These are phyloP conservation scores for Labroides dimidiatus DNA, from an alignment of 2,797 vertebrate species.

Conservation along the genomic window DNA sequence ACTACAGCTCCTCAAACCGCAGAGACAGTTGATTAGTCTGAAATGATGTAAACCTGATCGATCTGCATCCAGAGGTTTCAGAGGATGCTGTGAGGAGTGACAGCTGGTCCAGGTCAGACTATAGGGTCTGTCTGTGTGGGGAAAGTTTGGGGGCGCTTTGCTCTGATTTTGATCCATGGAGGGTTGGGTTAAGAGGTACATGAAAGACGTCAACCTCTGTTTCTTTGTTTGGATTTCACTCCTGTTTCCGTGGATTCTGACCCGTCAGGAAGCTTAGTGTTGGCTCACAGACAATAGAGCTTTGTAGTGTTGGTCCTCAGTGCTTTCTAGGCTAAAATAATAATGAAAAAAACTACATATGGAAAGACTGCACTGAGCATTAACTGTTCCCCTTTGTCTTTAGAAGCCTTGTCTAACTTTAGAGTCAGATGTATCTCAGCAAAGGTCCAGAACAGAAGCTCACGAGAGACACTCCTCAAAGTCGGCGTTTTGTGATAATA, in stretches of 20 bases:
- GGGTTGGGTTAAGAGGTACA: slow-evolving; percentile 22
- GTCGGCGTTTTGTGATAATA: too few species aligned
- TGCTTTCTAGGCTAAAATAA: slow-evolving; percentile 59
- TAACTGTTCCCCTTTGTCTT: slow-evolving; percentile 41
- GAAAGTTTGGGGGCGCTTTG: not conserved
- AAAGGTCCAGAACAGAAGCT: not conserved
- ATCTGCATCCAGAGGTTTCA: not conserved
- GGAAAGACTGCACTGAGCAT: slow-evolving; percentile 12
- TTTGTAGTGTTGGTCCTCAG: slow-evolving; percentile 62
- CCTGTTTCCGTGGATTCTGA: slow-evolving; percentile 66
- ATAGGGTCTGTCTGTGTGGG: not conserved
- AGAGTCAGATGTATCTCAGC: slow-evolving; percentile 24
- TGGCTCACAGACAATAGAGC: slow-evolving; percentile 72
- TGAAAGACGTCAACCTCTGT: slow-evolving; percentile 38
- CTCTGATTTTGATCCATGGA: slow-evolving; percentile 30
- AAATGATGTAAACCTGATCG: not conserved
- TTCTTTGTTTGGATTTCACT: slow-evolving; percentile 64
- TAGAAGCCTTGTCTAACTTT: slow-evolving; percentile 43
- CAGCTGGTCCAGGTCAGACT: slow-evolving; percentile 12
- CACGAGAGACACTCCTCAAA: too few species aligned
- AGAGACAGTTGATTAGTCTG: not conserved
- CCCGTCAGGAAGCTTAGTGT: slow-evolving; percentile 64
- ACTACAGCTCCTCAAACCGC: too few species aligned
- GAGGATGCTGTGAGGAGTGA: not conserved
- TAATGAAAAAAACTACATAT: slow-evolving; percentile 32